phyloP scores from a whole-genome alignment of 2,888 invertebrate genomes.

The Pilophorus perplexus region DNA sequence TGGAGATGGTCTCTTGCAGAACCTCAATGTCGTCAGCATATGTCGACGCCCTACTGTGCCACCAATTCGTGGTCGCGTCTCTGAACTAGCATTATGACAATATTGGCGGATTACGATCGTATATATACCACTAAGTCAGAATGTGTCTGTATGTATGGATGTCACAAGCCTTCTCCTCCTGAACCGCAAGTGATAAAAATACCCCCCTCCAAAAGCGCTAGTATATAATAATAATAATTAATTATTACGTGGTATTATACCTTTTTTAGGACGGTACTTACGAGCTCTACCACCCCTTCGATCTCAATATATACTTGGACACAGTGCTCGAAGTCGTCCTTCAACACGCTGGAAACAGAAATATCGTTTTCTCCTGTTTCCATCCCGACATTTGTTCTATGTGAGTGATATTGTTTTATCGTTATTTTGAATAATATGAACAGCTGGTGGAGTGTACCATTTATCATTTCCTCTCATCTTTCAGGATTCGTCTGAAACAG shows the following conservation, averaged over 20 bases:
- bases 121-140: background rate
- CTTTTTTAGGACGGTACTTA: constrained; percentile 75
- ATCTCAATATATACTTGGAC: constrained; percentile 90
- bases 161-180: no score
- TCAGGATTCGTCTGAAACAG: constrained; percentile 81
- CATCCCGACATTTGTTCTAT: constrained; percentile 94
- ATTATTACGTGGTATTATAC: no score
- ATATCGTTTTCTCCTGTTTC: constrained; percentile 91
- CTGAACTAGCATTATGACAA: no score
- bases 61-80: no score
- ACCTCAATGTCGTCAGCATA: no score
- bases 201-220: no score
- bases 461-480: no score
- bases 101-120: background rate
- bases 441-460: background rate
- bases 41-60: no score
- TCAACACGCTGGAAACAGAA: constrained; percentile 71
- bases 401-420: constrained; percentile 53
- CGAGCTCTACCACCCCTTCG: constrained; percentile 83
- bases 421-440: background rate
- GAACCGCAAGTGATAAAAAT: no score
- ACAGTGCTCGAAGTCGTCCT: constrained; percentile 79
- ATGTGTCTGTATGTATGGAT: no score
- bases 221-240: no score
- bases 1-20: no score